Base-by-base conservation (phyloP, 2,888 invertebrate genomes). In the Drosophila aldrichi region DNA sequence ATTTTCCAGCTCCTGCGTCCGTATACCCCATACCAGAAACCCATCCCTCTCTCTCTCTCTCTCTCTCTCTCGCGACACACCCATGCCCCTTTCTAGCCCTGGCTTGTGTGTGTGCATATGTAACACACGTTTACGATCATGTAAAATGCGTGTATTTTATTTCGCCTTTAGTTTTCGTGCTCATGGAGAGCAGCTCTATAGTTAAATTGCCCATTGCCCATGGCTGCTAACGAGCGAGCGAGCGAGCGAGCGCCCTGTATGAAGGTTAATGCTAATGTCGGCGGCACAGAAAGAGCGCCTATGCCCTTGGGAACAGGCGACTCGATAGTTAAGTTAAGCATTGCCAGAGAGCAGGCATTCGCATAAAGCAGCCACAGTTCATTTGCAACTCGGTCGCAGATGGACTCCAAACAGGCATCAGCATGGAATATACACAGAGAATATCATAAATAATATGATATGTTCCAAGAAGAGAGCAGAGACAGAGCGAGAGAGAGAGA, bases 111-210 rank as follows among this genome's bases (percentile, higher is more conserved):
- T 71, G 71, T 68, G 80, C 84, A 87, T 81, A 87, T 85, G 85
- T 85, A 85, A 87, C 85, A 84, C 88, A 85, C 88, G 85, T 85
- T 87, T 87, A 85, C 88, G 85, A 87, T 82, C 82, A 87, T 85
- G 85, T 85, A 85, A 87, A 87, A 87, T 87, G 88, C 84, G 87
- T 87, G 87, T 85, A 87, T 85, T 85, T 85, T 82, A 85, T 85
- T 82, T 86, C 74, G 71, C 65, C 77, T 80, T 80, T 70, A 76
- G 74, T 81, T 74, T 77, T 71, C 55, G 54, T 70, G 73, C 74
- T 52, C 73, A 73, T 67, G 74, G 70, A 72, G 80, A 69, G 69
- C 38, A 38, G 49, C 72, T 64, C 58, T 62, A 63, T 70, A 63
- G 71, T 63, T 73, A 81, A 81, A 81, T 81, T 81, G 79, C 34